Conservation (phyloP, 2,888 invertebrate genomes). For the Anthoptus insignis region DNA sequence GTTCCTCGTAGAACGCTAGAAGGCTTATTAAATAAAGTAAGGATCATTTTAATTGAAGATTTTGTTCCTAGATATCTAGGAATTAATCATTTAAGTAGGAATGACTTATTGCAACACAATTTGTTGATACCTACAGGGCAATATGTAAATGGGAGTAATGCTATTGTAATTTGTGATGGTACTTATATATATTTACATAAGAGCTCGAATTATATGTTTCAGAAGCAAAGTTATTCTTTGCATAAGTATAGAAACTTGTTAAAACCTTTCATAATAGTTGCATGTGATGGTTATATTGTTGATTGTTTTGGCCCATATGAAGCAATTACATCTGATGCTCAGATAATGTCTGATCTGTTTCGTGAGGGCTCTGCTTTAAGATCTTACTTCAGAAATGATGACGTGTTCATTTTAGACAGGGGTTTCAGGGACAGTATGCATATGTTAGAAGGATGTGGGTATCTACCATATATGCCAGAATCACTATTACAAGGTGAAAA, state of each 20-base stretch:
- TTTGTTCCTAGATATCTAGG: slow-evolving; percentile 18
- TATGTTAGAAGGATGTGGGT: slow-evolving; percentile 31
- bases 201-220: background rate
- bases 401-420: slow-evolving; percentile 40
- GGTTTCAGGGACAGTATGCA: slow-evolving; percentile 39
- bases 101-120: background rate
- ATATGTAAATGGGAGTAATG: background rate
- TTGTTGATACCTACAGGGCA: background rate
- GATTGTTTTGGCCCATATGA: slow-evolving; percentile 44
- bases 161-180: background rate
- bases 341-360: slow-evolving; percentile 39
- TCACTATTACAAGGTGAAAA: slow-evolving; percentile 38
- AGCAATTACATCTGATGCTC: slow-evolving; percentile 43
- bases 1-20: slow-evolving; percentile 24
- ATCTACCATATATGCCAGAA: slow-evolving; percentile 39
- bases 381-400: slow-evolving; percentile 31
- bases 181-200: slow-evolving; percentile 6
- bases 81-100: slow-evolving; percentile 1
- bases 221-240: slow-evolving; percentile 17
- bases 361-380: slow-evolving; percentile 6
- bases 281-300: slow-evolving; percentile 44
- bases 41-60: slow-evolving; percentile 23
- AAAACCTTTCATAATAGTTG: slow-evolving; percentile 47
- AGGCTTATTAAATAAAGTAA: slow-evolving; percentile 11
- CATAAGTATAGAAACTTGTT: slow-evolving; percentile 40